These are phyloP conservation scores for Loxodonta africana DNA, from an alignment of 2,113 vertebrate genomes.

Conservation along the genomic window DNA sequence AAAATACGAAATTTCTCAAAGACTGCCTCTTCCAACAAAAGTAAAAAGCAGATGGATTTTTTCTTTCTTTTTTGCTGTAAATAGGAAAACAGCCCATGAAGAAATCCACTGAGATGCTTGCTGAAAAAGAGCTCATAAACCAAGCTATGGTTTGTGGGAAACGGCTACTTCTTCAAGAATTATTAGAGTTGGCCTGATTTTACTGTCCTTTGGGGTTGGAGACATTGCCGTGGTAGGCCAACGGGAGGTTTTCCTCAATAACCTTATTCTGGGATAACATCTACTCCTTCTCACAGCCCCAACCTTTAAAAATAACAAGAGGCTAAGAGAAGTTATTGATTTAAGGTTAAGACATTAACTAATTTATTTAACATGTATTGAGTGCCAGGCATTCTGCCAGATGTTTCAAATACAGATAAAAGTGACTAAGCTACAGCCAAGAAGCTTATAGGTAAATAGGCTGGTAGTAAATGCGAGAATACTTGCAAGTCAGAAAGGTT, in stretches of 20 bases:
- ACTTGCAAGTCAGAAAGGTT: not conserved
- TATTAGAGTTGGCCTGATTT: not conserved
- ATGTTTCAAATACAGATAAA: conserved; percentile 31
- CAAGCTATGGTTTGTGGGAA: not conserved
- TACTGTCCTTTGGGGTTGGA: not conserved
- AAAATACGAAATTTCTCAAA: not conserved
- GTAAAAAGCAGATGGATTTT: not conserved
- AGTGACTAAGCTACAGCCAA: not conserved
- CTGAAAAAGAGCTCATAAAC: not conserved
- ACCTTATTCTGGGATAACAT: not conserved
- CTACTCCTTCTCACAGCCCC: not conserved
- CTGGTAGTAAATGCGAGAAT: not conserved
- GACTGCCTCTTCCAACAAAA: not conserved
- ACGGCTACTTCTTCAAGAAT: not conserved
- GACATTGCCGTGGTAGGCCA: not conserved
- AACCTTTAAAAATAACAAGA: conserved; percentile 37
- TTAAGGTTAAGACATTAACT: conserved; percentile 12
- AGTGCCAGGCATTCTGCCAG: not conserved
- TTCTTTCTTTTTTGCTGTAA: not conserved
- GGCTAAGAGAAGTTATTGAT: not conserved
- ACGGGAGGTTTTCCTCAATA: not conserved
- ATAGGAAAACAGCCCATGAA: conserved; percentile 10
- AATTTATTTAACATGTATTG: conserved; percentile 46
- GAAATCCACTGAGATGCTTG: not conserved
- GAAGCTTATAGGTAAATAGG: not conserved